These are phyloP conservation scores for Drosophila bifasciata DNA, from an alignment of 1,140 invertebrate genomes.

Conservation along the genomic window DNA sequence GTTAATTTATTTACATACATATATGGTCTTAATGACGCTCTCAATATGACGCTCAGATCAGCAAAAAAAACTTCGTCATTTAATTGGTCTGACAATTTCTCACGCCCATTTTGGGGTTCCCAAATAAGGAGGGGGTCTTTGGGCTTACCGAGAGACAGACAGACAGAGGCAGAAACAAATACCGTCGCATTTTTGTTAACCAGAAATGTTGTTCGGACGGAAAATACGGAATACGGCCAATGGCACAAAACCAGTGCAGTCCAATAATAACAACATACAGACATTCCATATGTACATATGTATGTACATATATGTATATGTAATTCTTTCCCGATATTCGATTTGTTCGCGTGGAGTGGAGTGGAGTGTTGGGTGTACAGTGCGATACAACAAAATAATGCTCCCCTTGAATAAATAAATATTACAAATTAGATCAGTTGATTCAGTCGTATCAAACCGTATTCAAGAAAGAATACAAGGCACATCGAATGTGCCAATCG, in stretches of 20 bases:
- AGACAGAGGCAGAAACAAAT: too few relatives aligned
- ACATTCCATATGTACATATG: neutral
- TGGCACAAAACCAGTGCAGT: constrained; percentile 38
- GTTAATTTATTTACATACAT: constrained; percentile 15
- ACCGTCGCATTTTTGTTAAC: constrained; percentile 25
- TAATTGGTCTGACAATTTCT: constrained; percentile 51
- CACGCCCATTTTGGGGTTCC: constrained; percentile 61
- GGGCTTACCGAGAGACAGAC: neutral
- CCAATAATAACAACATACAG: constrained; percentile 4
- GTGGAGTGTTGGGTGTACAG: too few relatives aligned
- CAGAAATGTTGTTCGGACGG: constrained; percentile 28
- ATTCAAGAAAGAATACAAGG: too few relatives aligned
- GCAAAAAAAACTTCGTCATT: constrained; percentile 19
- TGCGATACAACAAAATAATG: too few relatives aligned
- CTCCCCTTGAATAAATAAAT: too few relatives aligned
- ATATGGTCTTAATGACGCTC: constrained; percentile 50
- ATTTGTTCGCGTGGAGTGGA: too few relatives aligned
- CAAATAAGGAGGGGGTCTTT: constrained; percentile 5
- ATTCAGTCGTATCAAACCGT: too few relatives aligned
- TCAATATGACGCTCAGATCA: constrained; percentile 44
- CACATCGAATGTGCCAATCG: too few relatives aligned
- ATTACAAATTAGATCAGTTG: too few relatives aligned
- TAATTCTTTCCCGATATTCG: too few relatives aligned
- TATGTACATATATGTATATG: too few relatives aligned
- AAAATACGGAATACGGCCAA: constrained; percentile 20